phyloP scores from a whole-genome alignment of 2,797 vertebrate genomes.

The Avahi laniger region DNA sequence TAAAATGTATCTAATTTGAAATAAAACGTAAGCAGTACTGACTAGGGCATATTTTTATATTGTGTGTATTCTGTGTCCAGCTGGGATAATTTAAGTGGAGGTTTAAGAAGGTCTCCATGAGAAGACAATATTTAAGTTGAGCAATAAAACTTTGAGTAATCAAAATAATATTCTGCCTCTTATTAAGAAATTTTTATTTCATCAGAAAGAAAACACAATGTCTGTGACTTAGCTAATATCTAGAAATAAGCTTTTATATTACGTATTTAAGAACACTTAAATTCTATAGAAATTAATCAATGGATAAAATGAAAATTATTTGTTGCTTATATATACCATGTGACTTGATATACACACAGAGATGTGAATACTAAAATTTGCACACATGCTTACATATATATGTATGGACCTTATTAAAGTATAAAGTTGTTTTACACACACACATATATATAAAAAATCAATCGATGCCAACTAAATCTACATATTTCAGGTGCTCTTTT shows the following conservation, averaged over 20 bases:
- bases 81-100: slow-evolving; percentile 28
- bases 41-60: slow-evolving; percentile 15
- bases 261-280: slow-evolving; percentile 36
- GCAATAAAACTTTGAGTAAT: slow-evolving; percentile 27
- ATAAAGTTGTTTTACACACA: not conserved
- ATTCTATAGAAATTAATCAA: not conserved
- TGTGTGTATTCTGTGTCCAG: not conserved
- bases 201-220: not conserved
- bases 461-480: not conserved
- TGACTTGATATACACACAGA: not conserved
- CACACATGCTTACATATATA: not conserved
- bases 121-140: slow-evolving; percentile 41
- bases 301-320: not conserved
- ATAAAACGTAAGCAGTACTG: slow-evolving; percentile 8
- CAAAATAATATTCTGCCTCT: slow-evolving; percentile 14
- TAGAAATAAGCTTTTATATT: slow-evolving; percentile 42
- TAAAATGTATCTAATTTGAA: slow-evolving; percentile 45
- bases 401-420: not conserved
- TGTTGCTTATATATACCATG: not conserved
- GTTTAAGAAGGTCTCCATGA: slow-evolving; percentile 5
- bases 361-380: not conserved
- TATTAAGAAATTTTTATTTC: slow-evolving; percentile 41
- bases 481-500: not conserved
- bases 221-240: slow-evolving; percentile 24
- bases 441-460: not conserved